A percentile compares a stretch with the other conserved stretches of the same genome.
phyloP scores from a whole-genome alignment of 2,113 vertebrate species.

The Labeo catla region DNA sequence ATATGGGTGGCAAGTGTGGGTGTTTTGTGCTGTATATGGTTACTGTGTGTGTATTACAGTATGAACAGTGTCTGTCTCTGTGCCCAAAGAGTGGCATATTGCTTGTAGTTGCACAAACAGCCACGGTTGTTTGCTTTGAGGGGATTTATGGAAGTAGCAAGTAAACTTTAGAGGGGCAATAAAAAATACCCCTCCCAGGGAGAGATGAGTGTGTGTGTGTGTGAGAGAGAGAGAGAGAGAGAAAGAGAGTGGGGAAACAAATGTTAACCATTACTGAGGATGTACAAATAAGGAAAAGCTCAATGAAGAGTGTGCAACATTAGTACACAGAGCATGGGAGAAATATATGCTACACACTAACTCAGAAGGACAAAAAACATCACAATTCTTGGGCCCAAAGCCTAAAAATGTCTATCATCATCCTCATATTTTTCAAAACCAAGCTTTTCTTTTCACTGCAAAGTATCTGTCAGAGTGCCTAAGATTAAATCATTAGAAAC shows the following conservation, averaged over 20 bases:
- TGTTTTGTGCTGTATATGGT: background rate
- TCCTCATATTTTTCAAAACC: too few species aligned
- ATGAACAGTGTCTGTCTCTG: background rate
- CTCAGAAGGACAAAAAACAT: background rate
- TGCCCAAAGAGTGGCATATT: constrained; percentile 25
- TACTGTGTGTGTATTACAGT: background rate
- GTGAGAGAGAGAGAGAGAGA: background rate
- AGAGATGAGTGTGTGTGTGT: background rate
- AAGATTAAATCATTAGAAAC: background rate
- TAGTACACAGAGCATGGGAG: constrained; percentile 15
- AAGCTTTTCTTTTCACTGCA: background rate
- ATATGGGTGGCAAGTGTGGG: background rate
- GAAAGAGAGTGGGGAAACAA: background rate
- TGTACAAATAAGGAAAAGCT: constrained; percentile 44
- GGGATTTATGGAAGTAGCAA: constrained; percentile 47
- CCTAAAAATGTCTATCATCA: background rate
- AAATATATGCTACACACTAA: background rate
- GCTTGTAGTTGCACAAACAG: background rate
- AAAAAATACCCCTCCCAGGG: constrained; percentile 38
- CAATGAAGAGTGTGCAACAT: constrained; percentile 34
- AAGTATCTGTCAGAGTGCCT: background rate
- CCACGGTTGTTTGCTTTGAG: constrained; percentile 40
- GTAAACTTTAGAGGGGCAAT: constrained; percentile 42
- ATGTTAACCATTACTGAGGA: background rate
- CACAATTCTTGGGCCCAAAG: background rate